Conservation (phyloP, 2,113 vertebrate genomes). For the Otocyon megalotis region DNA sequence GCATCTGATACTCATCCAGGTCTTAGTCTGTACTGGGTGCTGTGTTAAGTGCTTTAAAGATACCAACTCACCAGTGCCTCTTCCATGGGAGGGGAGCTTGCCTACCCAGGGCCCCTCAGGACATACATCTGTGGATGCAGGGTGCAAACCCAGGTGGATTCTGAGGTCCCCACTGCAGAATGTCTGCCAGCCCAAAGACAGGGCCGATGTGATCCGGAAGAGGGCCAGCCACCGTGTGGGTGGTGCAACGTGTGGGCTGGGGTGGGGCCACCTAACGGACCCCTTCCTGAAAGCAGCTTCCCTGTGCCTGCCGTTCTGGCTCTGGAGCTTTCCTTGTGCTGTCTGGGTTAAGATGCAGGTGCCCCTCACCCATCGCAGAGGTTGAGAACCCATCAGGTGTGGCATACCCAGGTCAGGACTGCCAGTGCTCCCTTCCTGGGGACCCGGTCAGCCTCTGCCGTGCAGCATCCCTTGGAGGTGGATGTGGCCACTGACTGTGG, state of each 20-base stretch:
- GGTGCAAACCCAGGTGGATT: not conserved
- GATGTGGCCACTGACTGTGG: not conserved
- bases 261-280: not conserved
- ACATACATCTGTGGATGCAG: not conserved
- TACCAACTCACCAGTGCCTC: not conserved
- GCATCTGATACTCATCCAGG: not conserved
- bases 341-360: not conserved
- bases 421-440: not conserved
- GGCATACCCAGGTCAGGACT: not conserved
- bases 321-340: no score
- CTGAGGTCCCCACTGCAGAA: not conserved
- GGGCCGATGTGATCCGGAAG: not conserved
- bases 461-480: not conserved
- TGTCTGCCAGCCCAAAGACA: not conserved
- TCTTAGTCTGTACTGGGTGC: not conserved
- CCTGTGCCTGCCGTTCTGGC: not conserved
- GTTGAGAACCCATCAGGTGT: rapidly evolving
- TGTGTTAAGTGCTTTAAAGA: not conserved
- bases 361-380: not conserved
- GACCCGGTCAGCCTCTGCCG: not conserved
- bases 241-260: no score
- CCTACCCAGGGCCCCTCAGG: not conserved
- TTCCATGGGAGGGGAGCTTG: not conserved
- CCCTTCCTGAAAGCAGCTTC: not conserved
- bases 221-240: no score